These are phyloP conservation scores for Orthonevra nobilis DNA, from an alignment of 2,888 invertebrate genomes.

Conservation along the genomic window DNA sequence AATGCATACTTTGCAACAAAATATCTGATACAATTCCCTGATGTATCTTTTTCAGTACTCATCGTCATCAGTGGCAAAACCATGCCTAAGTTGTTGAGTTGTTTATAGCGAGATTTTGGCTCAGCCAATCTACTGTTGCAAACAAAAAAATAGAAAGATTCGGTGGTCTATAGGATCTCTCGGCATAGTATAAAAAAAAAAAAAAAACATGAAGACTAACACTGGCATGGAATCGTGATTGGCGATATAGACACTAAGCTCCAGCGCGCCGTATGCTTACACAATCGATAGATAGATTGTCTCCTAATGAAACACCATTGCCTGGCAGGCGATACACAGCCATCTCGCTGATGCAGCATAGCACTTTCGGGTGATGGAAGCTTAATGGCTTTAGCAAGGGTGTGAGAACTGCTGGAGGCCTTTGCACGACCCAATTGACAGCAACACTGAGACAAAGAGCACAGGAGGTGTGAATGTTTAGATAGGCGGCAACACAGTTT, in stretches of 20 bases:
- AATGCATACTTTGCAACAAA: slow-evolving; percentile 41
- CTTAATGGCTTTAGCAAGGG: slow-evolving; percentile 67
- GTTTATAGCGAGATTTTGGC: slow-evolving; percentile 48
- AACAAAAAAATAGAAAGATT: slow-evolving; percentile 32
- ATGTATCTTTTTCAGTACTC: slow-evolving; percentile 33
- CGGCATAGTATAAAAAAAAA: neutral
- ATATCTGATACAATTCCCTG: slow-evolving; percentile 51
- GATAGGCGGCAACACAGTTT: slow-evolving; percentile 56
- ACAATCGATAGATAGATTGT: slow-evolving; percentile 68
- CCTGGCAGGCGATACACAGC: slow-evolving; percentile 3
- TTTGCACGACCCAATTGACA: slow-evolving; percentile 52
- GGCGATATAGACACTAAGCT: slow-evolving; percentile 63
- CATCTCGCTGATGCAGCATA: slow-evolving; percentile 55
- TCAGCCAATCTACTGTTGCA: slow-evolving; percentile 35
- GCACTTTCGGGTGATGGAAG: slow-evolving; percentile 69
- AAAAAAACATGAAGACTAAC: slow-evolving; percentile 28
- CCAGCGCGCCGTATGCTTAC: slow-evolving; percentile 38
- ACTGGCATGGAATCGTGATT: slow-evolving; percentile 65
- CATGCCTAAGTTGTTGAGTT: slow-evolving; percentile 60
- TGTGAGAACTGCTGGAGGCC: slow-evolving; percentile 69
- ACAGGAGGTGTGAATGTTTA: slow-evolving; percentile 57
- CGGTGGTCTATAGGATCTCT: slow-evolving; percentile 62
- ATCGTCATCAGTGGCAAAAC: slow-evolving; percentile 50
- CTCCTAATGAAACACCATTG: slow-evolving; percentile 61
- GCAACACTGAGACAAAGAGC: neutral